Evolutionary conservation across 2,888 invertebrate genomes (phyloP).

Genomic region (Diploptera punctata): DNA sequence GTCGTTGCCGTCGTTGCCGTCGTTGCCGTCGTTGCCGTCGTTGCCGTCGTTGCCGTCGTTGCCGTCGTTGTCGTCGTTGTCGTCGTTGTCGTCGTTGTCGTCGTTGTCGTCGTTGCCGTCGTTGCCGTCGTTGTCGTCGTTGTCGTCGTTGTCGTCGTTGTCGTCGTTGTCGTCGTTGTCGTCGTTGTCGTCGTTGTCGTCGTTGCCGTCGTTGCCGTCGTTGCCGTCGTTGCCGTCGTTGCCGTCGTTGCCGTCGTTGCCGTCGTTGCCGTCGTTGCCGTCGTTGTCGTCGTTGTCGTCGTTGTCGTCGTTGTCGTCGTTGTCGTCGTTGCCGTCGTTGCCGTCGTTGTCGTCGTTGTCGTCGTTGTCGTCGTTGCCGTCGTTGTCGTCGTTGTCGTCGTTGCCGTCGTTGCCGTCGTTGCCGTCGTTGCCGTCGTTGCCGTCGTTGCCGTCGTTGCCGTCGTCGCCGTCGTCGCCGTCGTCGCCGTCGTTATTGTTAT

Average conservation of each 20-base stretch:
- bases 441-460: too few species aligned
- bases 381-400: not conserved
- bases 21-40: too few species aligned
- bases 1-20: too few species aligned
- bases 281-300: not conserved
- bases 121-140: not conserved
- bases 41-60: not conserved
- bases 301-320: not conserved
- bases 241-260: not conserved
- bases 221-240: not conserved
- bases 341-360: not conserved
- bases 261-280: not conserved
- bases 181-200: not conserved
- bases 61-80: not conserved
- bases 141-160: not conserved
- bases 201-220: not conserved
- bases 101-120: not conserved
- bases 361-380: not conserved
- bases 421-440: not conserved
- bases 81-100: not conserved
- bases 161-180: not conserved
- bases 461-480: too few species aligned
- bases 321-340: not conserved
- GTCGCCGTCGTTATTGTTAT: not conserved
- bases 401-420: not conserved